Base-by-base conservation (phyloP, 2,888 invertebrate species). In the Meliscaeva auricollis region DNA sequence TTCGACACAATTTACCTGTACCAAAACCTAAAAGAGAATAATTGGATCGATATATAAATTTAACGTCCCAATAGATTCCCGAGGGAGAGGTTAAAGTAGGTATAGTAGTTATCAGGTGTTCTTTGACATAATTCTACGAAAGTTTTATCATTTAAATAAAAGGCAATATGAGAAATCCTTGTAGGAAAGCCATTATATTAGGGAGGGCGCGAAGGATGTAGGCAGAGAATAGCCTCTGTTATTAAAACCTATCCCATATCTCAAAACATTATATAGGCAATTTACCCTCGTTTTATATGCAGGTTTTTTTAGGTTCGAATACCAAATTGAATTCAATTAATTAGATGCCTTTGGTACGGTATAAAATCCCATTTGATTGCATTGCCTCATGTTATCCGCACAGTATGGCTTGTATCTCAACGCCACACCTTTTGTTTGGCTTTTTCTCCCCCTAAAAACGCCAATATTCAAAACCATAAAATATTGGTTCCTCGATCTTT, bases 321-420 rank as follows among this genome's bases (percentile, higher is more conserved):
- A 13, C 41, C 38, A 44, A 75, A 79, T 84, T 75, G 50, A 79
- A 84, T 84, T 83, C 60, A 15, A 70, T 72, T 82, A 66, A 82
- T 82, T 81, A 66, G 52, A 64, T 64, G 62, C 35, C 38, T 54
- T 54, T 69, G 56, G 30, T 26, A 38, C 8, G 9, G 38, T 38
- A 13, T 9, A 2, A 32, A 20, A 20, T 52, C 46, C 50, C 50
- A 35, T 66, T 66, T 66, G 50, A 50, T 48, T 35, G 9, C n/a
- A 35, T 22, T 11, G 50, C 35, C 35, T 48, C 15, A 35, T 66
- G 48, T 32, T 20, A 32, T 20, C 20, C 22, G 35, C 48, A 35
- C 6, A 35, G 35, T 35, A 35, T n/a, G 62, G 17, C 26, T 46
- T 64, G 6, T 64, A 32, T 64, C 30, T 44, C n/a, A n/a, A n/a